phyloP scores from a whole-genome alignment of 2,888 invertebrate genomes.

The Conchocele bisecta region DNA sequence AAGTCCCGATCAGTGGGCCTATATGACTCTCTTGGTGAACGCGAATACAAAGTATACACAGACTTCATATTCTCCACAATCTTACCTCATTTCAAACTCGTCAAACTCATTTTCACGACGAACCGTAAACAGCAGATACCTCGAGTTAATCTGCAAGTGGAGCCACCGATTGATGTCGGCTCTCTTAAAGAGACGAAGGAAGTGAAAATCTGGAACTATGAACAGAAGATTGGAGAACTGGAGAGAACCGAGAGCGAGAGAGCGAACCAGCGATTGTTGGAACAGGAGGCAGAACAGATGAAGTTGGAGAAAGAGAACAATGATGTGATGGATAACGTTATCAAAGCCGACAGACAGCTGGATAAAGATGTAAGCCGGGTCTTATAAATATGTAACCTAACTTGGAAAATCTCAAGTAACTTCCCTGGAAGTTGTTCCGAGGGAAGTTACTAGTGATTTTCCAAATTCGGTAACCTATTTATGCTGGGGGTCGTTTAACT shows the following conservation, averaged over 20 bases:
- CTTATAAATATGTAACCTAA: not conserved
- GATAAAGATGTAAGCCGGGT: constrained; percentile 65
- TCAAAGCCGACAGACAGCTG: constrained; percentile 50
- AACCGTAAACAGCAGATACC: constrained; percentile 56
- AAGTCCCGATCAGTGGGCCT: constrained; percentile 54
- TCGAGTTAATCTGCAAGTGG: constrained; percentile 55
- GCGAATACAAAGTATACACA: constrained; percentile 72
- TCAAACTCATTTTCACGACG: constrained; percentile 72
- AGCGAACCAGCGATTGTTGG: constrained; percentile 43
- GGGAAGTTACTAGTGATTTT: no score
- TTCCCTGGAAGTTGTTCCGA: no score
- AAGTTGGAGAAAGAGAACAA: constrained; percentile 38
- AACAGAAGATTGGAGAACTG: constrained; percentile 65
- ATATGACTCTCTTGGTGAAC: constrained; percentile 59
- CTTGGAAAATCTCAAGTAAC: no score
- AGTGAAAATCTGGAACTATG: constrained; percentile 74
- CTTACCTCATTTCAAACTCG: constrained; percentile 76
- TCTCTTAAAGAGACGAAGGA: constrained; percentile 67
- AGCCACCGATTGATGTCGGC: constrained; percentile 63
- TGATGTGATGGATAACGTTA: constrained; percentile 41
- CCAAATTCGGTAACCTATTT: no score
- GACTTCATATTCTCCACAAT: constrained; percentile 76
- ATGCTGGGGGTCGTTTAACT: not conserved
- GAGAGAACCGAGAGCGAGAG: constrained; percentile 64
- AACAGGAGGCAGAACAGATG: constrained; percentile 53